These are phyloP conservation scores for Nematolebias whitei DNA, from an alignment of 2,113 vertebrate genomes.

Conservation along the genomic window DNA sequence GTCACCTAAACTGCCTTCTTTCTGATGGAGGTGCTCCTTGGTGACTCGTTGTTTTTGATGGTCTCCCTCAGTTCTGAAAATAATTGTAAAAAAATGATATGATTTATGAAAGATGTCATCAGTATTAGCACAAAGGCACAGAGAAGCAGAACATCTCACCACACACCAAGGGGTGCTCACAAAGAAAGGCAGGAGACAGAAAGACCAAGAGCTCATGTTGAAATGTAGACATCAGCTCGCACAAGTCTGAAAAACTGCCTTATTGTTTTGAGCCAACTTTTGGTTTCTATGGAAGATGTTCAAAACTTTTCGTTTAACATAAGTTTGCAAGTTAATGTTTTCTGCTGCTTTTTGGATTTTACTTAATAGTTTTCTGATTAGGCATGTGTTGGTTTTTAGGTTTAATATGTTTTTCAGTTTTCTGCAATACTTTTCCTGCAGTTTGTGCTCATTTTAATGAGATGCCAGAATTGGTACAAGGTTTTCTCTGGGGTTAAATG, in stretches of 20 bases:
- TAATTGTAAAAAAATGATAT: conserved; percentile 39
- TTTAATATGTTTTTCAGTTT: too few relatives aligned
- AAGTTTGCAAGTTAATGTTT: neutral
- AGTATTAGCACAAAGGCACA: conserved; percentile 48
- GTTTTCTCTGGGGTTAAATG: too few relatives aligned
- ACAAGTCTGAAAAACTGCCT: neutral
- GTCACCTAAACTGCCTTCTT: conserved; percentile 32
- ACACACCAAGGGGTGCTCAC: conserved; percentile 1
- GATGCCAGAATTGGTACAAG: too few relatives aligned
- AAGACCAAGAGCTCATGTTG: conserved; percentile 3
- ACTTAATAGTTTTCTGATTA: too few relatives aligned
- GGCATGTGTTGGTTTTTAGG: too few relatives aligned
- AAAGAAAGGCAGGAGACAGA: conserved; percentile 3
- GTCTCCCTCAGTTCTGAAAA: conserved; percentile 21
- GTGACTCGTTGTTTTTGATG: conserved; percentile 26
- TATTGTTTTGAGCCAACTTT: conserved; percentile 3
- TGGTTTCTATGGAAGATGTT: conserved; percentile 9
- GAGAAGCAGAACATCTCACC: conserved; percentile 36
- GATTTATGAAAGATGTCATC: conserved; percentile 61
- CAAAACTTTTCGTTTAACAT: conserved; percentile 8
- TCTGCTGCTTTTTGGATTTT: neutral
- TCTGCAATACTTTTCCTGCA: too few relatives aligned
- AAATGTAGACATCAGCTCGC: neutral
- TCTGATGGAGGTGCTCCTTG: conserved; percentile 15
- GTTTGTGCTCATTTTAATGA: too few relatives aligned